Evolutionary conservation across 2,113 vertebrate species (phyloP).

Genomic region (Zeus faber): DNA sequence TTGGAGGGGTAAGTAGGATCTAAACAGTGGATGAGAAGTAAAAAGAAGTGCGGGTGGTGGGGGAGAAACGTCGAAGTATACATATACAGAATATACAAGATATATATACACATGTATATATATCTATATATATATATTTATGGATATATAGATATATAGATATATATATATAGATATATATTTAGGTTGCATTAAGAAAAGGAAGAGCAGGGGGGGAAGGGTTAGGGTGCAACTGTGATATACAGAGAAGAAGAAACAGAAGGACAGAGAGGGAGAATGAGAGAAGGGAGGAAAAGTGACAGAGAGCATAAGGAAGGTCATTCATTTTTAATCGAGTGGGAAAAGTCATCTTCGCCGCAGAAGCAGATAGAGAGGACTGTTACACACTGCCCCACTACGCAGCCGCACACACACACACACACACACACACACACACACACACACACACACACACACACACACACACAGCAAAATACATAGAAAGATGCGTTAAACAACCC

Average conservation of each 20-base stretch:
- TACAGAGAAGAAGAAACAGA: constrained; percentile 16
- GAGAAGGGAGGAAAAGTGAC: constrained; percentile 36
- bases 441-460: neutral
- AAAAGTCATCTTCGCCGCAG: constrained; percentile 43
- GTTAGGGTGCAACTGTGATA: constrained; percentile 1
- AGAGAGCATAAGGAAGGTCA: constrained; percentile 46
- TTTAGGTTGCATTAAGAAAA: constrained; percentile 48
- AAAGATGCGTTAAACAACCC: constrained; percentile 1
- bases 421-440: constrained; percentile 15
- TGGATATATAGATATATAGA: too few relatives aligned
- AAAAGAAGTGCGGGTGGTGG: neutral
- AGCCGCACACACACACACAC: constrained; percentile 1
- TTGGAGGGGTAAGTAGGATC: neutral
- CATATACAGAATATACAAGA: constrained; percentile 53
- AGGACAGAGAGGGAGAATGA: neutral
- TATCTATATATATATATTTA: too few relatives aligned
- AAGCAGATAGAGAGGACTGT: constrained; percentile 31
- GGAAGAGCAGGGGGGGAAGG: constrained; percentile 34
- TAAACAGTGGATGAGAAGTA: neutral
- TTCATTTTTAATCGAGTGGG: constrained; percentile 59
- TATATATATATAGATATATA: too few relatives aligned
- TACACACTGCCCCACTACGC: constrained; percentile 1
- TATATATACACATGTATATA: too few relatives aligned
- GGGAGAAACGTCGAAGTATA: constrained; percentile 8
- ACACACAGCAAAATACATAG: neutral